phyloP scores from a whole-genome alignment of 2,113 vertebrate species.

The Lamprotornis superbus region DNA sequence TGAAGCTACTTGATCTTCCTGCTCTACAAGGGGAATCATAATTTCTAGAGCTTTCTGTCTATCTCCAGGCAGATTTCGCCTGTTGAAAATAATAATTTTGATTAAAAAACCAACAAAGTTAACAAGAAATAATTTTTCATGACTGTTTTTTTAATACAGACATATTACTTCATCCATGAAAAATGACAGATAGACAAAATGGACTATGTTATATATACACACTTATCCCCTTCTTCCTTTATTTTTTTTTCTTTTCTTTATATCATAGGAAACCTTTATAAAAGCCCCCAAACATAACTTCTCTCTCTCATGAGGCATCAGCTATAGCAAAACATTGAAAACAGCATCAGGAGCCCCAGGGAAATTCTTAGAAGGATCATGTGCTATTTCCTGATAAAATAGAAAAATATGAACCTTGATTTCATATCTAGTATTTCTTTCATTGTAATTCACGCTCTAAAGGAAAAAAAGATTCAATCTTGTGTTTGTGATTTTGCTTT shows the following conservation, averaged over 20 bases:
- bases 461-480: background rate
- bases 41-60: slow-evolving; percentile 91
- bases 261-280: background rate
- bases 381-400: background rate
- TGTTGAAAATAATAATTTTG: slow-evolving; percentile 35
- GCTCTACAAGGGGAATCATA: slow-evolving; percentile 91
- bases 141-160: background rate
- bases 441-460: background rate
- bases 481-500: background rate
- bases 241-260: background rate
- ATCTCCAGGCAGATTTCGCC: slow-evolving; percentile 90
- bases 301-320: background rate
- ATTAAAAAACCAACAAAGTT: background rate
- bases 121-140: background rate
- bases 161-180: background rate
- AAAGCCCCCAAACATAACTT: background rate
- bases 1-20: slow-evolving; percentile 90
- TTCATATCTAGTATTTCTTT: background rate
- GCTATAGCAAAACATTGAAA: background rate
- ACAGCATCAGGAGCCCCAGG: background rate
- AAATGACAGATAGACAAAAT: background rate
- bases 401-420: background rate
- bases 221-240: fast-evolving
- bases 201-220: background rate
- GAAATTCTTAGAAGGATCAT: background rate